Percentiles rank a stretch among this genome's conserved stretches.
These are phyloP conservation scores for Otus sunia DNA, from an alignment of 2,113 vertebrate species.

Conservation along the genomic window DNA sequence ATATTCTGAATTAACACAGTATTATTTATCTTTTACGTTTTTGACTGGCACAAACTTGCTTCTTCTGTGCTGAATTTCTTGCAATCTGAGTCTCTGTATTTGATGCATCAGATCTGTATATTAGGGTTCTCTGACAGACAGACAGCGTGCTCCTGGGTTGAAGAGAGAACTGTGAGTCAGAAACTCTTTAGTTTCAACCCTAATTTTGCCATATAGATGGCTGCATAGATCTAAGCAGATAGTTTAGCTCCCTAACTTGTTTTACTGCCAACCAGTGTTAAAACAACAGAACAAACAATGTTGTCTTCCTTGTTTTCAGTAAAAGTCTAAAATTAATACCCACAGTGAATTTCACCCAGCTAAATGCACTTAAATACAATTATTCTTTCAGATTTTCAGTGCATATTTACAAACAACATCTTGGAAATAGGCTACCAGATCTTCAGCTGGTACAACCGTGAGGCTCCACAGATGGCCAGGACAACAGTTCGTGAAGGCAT, in stretches of 20 bases:
- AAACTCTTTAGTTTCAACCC: background rate
- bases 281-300: background rate
- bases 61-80: background rate
- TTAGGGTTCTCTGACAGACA: background rate
- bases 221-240: background rate
- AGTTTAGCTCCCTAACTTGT: background rate
- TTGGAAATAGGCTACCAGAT: conserved; percentile 29
- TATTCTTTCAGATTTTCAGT: conserved; percentile 25
- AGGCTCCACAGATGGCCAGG: conserved; percentile 22
- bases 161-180: background rate
- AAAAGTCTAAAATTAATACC: conserved; percentile 33
- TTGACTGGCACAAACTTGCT: background rate
- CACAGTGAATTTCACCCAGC: background rate
- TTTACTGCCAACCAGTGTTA: background rate
- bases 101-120: background rate
- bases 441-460: conserved; percentile 7
- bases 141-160: background rate
- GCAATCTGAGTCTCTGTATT: background rate
- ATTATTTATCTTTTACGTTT: background rate
- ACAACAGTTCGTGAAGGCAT: conserved; percentile 16
- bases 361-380: conserved; percentile 12
- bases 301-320: background rate
- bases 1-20: background rate
- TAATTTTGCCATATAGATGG: background rate
- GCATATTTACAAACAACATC: conserved; percentile 38